Conservation (phyloP, 2,113 vertebrate species). For the Herpailurus yagouaroundi region DNA sequence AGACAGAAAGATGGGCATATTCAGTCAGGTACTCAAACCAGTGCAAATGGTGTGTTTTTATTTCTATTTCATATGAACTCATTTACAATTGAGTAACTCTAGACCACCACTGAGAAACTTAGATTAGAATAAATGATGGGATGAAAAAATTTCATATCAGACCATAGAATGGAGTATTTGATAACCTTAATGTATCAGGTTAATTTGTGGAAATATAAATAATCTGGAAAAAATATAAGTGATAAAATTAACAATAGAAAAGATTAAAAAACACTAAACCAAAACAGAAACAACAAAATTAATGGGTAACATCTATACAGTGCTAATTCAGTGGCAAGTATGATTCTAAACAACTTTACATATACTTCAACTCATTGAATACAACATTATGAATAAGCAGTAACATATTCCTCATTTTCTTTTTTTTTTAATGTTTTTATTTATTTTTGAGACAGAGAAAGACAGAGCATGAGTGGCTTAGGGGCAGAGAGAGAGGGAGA, state of each 20-base stretch:
- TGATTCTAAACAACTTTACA: background rate
- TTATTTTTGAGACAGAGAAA: no score
- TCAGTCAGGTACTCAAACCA: background rate
- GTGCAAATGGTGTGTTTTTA: background rate
- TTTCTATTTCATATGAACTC: background rate
- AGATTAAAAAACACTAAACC: background rate
- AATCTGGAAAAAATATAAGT: background rate
- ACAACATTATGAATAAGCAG: background rate
- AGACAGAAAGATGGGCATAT: background rate
- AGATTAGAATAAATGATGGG: background rate
- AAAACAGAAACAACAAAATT: background rate
- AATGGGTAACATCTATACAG: background rate
- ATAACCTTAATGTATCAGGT: background rate
- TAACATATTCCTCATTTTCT: background rate
- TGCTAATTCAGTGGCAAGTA: background rate
- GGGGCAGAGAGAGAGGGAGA: no score
- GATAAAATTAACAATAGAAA: background rate
- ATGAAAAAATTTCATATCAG: background rate
- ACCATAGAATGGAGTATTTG: background rate
- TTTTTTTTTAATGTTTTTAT: no score
- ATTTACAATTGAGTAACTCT: background rate
- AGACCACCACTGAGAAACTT: background rate
- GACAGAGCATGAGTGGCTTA: no score
- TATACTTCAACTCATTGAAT: background rate
- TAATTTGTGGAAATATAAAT: conserved; percentile 24